A percentile compares a stretch with the other conserved stretches of the same genome.
Evolutionary conservation across 1,140 invertebrate species (phyloP).

Genomic region (Ips nitidus): DNA sequence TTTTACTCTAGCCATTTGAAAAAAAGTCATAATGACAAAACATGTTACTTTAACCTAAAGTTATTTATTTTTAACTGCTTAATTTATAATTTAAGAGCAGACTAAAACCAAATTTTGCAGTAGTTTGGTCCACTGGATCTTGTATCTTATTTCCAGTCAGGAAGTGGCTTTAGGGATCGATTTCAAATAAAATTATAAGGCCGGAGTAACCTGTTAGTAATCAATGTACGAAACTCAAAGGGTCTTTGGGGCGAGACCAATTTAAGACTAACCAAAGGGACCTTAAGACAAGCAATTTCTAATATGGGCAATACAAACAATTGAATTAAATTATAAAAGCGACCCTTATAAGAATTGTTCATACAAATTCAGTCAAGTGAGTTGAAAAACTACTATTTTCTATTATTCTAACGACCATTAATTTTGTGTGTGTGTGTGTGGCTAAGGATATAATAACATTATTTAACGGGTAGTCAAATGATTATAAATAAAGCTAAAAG

Average conservation of each 20-base stretch:
- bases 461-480: too few relatives aligned
- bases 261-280: too few relatives aligned
- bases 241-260: not conserved
- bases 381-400: too few relatives aligned
- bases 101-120: not conserved
- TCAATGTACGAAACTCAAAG: conserved; percentile 13
- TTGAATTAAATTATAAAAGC: too few relatives aligned
- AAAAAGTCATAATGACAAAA: not conserved
- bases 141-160: conserved; percentile 15
- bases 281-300: too few relatives aligned
- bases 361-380: too few relatives aligned
- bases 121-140: not conserved
- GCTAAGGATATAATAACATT: too few relatives aligned
- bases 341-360: too few relatives aligned
- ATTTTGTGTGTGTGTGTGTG: too few relatives aligned
- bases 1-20: not conserved
- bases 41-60: not conserved
- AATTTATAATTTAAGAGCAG: not conserved
- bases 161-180: conserved; percentile 13
- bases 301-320: too few relatives aligned
- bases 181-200: conserved; percentile 25
- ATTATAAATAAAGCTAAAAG: too few relatives aligned
- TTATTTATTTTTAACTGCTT: not conserved
- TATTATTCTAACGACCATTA: too few relatives aligned
- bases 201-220: conserved; percentile 23